Evolutionary conservation across 2,797 vertebrate genomes (phyloP), one percentile per base, ranked within the genome.

Genomic region (Mormyrops attenuatus): DNA sequence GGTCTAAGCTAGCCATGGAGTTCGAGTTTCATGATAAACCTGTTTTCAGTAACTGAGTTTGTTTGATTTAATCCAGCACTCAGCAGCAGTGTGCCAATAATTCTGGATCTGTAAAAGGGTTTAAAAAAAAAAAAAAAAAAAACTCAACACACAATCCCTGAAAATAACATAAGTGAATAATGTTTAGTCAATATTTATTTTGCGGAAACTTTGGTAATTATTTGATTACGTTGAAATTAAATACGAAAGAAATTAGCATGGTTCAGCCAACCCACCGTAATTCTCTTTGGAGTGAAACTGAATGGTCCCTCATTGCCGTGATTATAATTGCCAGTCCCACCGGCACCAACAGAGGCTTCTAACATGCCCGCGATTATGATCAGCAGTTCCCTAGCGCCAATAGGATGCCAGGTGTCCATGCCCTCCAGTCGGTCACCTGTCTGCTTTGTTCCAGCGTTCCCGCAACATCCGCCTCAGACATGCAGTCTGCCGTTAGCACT

Each of bases 281-380:
- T 92, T 93, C 90, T 87, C 80, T 50, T 60, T 85, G 90, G 47
- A 92, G 73, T 90, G 87, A 92, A 91, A 93, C 91, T 91, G 90
- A 93, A 93, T 91, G 92, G 91, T 93, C 90, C 88, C 89, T 90
- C 92, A 89, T 91, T 88, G 52, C 52, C 7, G 3, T 53, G 41
- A 50, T 88, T 38, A 50, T 50, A 60, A 55, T 82, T 53, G 52
- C 22, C 41, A 57, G 52, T 53, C 41, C 50, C 55, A 52, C n/a
- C 0, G 9, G 88, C 22, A 26, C 80, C 90, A 88, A 90, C 89
- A 41, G 57, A 20, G 3, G 69, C 69, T 22, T 86, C 89, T 73
- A 87, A 87, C 84, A 80, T 52, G 90, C 50, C 91, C 86, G 85
- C 91, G 88, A 88, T 89, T 91, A 93, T 90, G 89, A 91, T 91